Conservation (phyloP, 2,113 vertebrate species). For the Emydocephalus ijimae region DNA sequence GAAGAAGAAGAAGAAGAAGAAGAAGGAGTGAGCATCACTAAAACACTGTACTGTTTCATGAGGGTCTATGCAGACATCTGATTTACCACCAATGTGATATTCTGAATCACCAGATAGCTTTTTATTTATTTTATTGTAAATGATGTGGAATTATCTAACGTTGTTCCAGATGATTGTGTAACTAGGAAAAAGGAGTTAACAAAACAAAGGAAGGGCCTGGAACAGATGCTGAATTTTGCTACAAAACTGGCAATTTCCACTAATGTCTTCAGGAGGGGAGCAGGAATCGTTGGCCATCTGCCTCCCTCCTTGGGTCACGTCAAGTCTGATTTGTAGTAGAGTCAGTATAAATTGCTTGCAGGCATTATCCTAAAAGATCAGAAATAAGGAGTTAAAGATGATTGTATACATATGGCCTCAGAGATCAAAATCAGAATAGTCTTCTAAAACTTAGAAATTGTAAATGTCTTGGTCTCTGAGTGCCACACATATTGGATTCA, state of each 20-base stretch:
- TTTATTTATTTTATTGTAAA: neutral
- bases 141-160: neutral
- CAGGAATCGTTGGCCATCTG: conserved; percentile 1
- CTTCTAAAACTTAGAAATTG: neutral
- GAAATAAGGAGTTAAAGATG: neutral
- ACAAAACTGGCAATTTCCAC: neutral
- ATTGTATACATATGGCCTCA: neutral
- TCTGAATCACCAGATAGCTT: neutral
- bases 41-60: neutral
- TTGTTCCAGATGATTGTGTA: conserved; percentile 16
- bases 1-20: too few species aligned
- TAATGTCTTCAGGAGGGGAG: conserved; percentile 1
- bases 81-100: neutral
- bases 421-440: neutral
- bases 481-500: neutral
- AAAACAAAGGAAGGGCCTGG: conserved; percentile 9
- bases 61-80: neutral
- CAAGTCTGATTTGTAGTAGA: neutral
- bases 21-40: neutral
- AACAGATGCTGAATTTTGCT: conserved; percentile 21
- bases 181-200: conserved; percentile 13
- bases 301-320: neutral
- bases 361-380: neutral
- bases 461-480: neutral
- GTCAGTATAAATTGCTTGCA: neutral